These are phyloP conservation scores for Tenthredo notha DNA, from an alignment of 2,888 invertebrate species.

Conservation along the genomic window DNA sequence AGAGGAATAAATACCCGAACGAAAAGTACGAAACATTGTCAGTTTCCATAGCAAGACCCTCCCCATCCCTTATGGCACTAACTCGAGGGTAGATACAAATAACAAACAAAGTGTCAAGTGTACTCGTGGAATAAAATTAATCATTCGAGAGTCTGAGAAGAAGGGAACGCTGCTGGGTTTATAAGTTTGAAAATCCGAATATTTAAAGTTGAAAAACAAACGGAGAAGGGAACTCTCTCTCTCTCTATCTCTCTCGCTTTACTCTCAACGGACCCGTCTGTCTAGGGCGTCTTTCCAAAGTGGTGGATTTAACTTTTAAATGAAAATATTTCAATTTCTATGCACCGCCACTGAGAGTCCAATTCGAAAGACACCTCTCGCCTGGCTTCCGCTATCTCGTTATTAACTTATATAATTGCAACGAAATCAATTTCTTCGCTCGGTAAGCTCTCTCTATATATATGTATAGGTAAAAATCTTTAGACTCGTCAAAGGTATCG, in stretches of 20 bases:
- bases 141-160: background rate
- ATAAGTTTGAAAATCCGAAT: slow-evolving; percentile 22
- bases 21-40: background rate
- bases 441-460: background rate
- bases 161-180: background rate
- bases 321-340: slow-evolving; percentile 50
- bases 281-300: slow-evolving; percentile 10
- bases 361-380: background rate
- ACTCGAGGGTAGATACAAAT: slow-evolving; percentile 21
- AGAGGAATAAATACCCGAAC: too few species aligned
- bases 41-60: background rate
- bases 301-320: slow-evolving; percentile 49
- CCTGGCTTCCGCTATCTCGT: slow-evolving; percentile 8
- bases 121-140: slow-evolving; percentile 25
- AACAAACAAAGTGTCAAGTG: slow-evolving; percentile 26
- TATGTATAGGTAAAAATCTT: background rate
- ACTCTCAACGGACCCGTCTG: background rate
- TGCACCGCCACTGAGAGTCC: background rate
- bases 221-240: background rate
- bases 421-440: slow-evolving; percentile 36
- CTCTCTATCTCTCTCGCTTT: too few species aligned
- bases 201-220: slow-evolving; percentile 37
- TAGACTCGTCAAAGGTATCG: background rate
- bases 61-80: too few species aligned
- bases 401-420: slow-evolving; percentile 41